phyloP scores from a whole-genome alignment of 2,797 vertebrate species.

The Siniperca undulata region DNA sequence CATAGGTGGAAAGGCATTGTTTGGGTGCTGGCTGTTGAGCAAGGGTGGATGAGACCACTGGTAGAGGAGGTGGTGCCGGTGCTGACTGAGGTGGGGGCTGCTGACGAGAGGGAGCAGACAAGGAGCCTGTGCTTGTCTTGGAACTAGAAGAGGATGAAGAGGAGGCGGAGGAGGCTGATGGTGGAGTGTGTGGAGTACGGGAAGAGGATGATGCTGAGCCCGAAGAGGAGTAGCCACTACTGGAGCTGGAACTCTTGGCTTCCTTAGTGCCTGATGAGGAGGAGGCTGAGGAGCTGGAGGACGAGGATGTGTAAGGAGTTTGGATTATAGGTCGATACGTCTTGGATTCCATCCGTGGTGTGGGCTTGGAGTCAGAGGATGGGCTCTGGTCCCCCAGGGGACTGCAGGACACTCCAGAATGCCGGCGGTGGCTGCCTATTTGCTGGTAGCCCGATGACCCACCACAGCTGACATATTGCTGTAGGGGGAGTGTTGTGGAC shows the following conservation, averaged over 20 bases:
- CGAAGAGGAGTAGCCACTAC: constrained; percentile 89
- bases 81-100: constrained; percentile 82
- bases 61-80: constrained; percentile 78
- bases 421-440: constrained; percentile 84
- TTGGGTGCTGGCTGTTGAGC: constrained; percentile 80
- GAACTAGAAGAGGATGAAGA: constrained; percentile 83
- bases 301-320: constrained; percentile 83
- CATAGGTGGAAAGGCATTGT: constrained; percentile 81
- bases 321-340: constrained; percentile 91
- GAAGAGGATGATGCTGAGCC: constrained; percentile 81
- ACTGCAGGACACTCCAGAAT: constrained; percentile 89
- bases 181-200: constrained; percentile 82
- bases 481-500: constrained; percentile 86
- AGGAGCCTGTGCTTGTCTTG: constrained; percentile 72
- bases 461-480: constrained; percentile 92
- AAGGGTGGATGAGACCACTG: constrained; percentile 74
- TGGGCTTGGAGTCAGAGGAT: constrained; percentile 83
- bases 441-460: constrained; percentile 88
- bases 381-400: constrained; percentile 90
- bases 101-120: constrained; percentile 82
- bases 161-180: constrained; percentile 83
- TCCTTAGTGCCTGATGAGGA: constrained; percentile 74
- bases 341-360: constrained; percentile 80
- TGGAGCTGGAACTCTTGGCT: constrained; percentile 80
- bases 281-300: constrained; percentile 73